phyloP scores from a whole-genome alignment of 2,113 vertebrate species.

The Poicephalus meyeri region DNA sequence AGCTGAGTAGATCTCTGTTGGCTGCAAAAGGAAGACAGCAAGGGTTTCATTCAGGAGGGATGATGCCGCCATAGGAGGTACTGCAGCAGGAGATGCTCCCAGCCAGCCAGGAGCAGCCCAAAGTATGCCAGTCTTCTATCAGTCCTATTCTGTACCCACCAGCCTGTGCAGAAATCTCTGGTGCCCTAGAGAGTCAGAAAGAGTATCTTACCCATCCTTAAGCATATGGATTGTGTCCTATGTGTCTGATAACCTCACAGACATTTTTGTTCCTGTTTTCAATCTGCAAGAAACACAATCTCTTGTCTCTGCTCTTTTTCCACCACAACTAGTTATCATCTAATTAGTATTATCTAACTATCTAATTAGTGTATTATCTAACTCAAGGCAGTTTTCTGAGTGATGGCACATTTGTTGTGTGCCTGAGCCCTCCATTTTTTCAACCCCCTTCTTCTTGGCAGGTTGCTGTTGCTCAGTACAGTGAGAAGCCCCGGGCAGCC shows the following conservation, averaged over 20 bases:
- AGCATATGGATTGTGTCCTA: background rate
- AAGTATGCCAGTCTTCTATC: background rate
- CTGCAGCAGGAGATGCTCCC: background rate
- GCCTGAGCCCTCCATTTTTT: background rate
- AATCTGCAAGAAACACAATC: too few relatives aligned
- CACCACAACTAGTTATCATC: too few relatives aligned
- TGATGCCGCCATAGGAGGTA: background rate
- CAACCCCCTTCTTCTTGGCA: conserved; percentile 29
- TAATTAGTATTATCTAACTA: too few relatives aligned
- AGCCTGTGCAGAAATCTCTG: background rate
- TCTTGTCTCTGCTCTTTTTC: too few relatives aligned
- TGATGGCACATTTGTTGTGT: too few relatives aligned
- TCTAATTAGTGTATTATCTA: too few relatives aligned
- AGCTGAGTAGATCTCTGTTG: background rate
- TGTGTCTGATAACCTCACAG: too few relatives aligned
- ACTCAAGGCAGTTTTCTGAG: too few relatives aligned
- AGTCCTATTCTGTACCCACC: background rate
- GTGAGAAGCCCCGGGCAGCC: conserved; percentile 83
- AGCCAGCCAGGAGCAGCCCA: background rate
- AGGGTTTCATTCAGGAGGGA: background rate
- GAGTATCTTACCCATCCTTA: background rate
- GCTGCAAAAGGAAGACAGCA: background rate
- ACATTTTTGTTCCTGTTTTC: too few relatives aligned
- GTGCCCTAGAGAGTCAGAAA: background rate
- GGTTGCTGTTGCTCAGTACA: conserved; percentile 89